These are phyloP conservation scores for Hyperoplus lanceolatus DNA, from an alignment of 2,797 vertebrate species.

Conservation along the genomic window DNA sequence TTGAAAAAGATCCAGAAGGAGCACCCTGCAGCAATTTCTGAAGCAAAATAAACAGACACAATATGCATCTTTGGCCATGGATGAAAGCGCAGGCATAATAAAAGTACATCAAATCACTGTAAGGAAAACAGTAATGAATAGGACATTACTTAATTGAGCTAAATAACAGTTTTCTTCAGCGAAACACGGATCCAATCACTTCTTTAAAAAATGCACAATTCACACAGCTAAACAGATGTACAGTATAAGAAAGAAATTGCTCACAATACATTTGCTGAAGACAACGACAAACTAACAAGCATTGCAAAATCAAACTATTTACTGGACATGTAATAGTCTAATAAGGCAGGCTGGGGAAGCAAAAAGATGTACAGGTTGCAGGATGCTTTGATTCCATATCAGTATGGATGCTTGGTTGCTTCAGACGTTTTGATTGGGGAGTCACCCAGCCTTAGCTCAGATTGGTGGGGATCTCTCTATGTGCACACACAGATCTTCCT, in stretches of 20 bases:
- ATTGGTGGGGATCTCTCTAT: slow-evolving; percentile 84
- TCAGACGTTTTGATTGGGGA: slow-evolving; percentile 70
- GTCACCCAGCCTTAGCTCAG: slow-evolving; percentile 77
- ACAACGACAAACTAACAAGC: slow-evolving; percentile 14
- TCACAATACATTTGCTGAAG: not conserved
- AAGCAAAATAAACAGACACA: slow-evolving; percentile 48
- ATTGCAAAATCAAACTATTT: slow-evolving; percentile 24
- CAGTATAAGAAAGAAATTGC: not conserved
- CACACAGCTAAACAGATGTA: not conserved
- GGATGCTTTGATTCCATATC: slow-evolving; percentile 67
- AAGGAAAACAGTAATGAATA: slow-evolving; percentile 23
- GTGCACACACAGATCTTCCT: slow-evolving; percentile 87
- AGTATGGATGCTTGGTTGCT: slow-evolving; percentile 50
- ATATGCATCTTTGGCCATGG: slow-evolving; percentile 35
- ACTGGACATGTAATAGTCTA: slow-evolving; percentile 1
- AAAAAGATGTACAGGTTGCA: slow-evolving; percentile 53
- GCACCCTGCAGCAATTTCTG: slow-evolving; percentile 38
- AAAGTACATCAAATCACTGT: slow-evolving; percentile 20
- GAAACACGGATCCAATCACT: slow-evolving; percentile 19
- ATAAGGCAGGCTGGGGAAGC: slow-evolving; percentile 27
- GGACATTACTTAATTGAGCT: slow-evolving; percentile 29
- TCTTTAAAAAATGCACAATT: slow-evolving; percentile 1
- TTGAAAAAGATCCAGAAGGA: slow-evolving; percentile 31
- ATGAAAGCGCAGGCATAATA: slow-evolving; percentile 39
- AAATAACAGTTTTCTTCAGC: slow-evolving; percentile 29